Percentiles rank a stretch among this genome's conserved stretches.
phyloP scores from a whole-genome alignment of 2,888 invertebrate species.

The Pammene fasciana region DNA sequence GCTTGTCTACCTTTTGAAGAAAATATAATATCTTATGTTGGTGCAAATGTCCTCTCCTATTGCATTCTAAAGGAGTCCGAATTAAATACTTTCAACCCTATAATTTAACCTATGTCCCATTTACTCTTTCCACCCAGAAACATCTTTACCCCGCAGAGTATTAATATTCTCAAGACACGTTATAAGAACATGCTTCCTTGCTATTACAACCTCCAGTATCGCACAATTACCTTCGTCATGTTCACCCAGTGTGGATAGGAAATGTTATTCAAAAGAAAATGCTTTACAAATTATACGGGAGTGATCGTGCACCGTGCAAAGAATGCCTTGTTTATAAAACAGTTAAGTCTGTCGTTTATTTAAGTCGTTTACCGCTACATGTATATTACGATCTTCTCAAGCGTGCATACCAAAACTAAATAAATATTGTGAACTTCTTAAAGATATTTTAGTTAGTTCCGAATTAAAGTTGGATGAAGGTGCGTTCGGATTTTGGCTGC shows the following conservation, averaged over 20 bases:
- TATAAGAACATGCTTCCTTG: neutral
- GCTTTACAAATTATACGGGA: constrained; percentile 55
- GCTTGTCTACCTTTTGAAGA: neutral
- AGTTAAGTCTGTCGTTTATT: constrained; percentile 29
- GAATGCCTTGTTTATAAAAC: constrained; percentile 38
- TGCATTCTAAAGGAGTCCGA: too few relatives aligned
- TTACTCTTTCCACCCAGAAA: too few relatives aligned
- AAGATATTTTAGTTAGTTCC: neutral
- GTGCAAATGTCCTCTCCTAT: too few relatives aligned
- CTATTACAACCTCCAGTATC: constrained; percentile 2
- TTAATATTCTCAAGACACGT: neutral
- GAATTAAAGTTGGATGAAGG: too few relatives aligned
- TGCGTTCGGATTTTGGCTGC: too few relatives aligned
- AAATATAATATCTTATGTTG: neutral
- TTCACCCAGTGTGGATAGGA: constrained; percentile 44
- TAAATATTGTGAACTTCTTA: neutral
- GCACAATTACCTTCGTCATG: constrained; percentile 39
- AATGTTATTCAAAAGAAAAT: constrained; percentile 50
- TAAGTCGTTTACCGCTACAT: constrained; percentile 25
- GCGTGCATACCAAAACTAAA: neutral
- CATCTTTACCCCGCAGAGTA: too few relatives aligned
- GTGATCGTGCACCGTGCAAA: constrained; percentile 48
- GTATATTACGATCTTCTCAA: constrained; percentile 19
- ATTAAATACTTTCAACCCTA: too few relatives aligned
- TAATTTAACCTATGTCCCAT: too few relatives aligned